Evolutionary conservation across 2,888 invertebrate species (phyloP), one percentile per base, ranked within the genome.

Genomic region (Tortricodes alternella): DNA sequence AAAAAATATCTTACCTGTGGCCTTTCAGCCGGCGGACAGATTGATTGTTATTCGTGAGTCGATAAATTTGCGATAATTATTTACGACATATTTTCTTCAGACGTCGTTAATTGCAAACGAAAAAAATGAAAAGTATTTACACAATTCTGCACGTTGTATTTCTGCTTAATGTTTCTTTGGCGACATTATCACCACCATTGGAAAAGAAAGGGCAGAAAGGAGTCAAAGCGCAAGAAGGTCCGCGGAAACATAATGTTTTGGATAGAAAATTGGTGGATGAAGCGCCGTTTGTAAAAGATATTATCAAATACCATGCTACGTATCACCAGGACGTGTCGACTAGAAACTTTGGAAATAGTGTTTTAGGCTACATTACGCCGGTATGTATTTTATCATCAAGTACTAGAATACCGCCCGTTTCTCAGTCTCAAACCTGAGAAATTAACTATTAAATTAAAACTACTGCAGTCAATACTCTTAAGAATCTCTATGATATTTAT

Each of bases 341-440:
- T 1, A 92, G 93, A 55, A 93, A 93, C 66, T 96, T 96, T 71
- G 90, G 93, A 60, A 95, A 95, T 41, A 91, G 94, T n/a, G 94
- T 96, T 11, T 86, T 98, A 60, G 98, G 96, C 55, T 98, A 96
- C 83, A 96, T 98, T 38, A 98, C 98, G 39, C 98, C 98, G 57
- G 98, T 87, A 73, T 77, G 84, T 76, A 46, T 7, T 39, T 39
- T 18, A 18, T 35, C n/a, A 37, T 37, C 18, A 18, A 18, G 2
- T 2, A 11, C 18, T n/a, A 6, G 18, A n/a, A n/a, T n/a, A n/a
- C n/a, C n/a, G n/a, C n/a, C n/a, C n/a, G n/a, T n/a, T n/a, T n/a
- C n/a, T n/a, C n/a, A n/a, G n/a, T n/a, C n/a, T n/a, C n/a, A n/a
- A n/a, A n/a, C n/a, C n/a, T n/a, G n/a, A n/a, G n/a, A n/a, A n/a